Conservation (phyloP, 2,888 invertebrate species). For the Augiades crinisus region DNA sequence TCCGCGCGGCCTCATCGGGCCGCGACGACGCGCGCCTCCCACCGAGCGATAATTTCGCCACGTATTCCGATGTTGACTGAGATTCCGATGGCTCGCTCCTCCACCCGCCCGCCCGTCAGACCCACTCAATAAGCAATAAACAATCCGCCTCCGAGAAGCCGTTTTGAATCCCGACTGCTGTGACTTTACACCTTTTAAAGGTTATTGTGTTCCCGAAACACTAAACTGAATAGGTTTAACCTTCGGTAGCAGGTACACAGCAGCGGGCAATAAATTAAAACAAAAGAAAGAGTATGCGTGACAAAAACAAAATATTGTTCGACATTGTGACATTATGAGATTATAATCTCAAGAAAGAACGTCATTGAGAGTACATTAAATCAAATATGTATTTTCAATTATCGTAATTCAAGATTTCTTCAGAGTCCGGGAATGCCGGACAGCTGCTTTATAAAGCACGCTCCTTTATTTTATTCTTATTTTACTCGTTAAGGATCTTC, state of each 20-base stretch:
- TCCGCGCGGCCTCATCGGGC: conserved; percentile 55
- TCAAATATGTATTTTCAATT: no score
- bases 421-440: conserved; percentile 27
- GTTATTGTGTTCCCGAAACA: conserved; percentile 77
- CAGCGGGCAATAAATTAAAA: conserved; percentile 11
- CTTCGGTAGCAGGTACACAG: conserved; percentile 5
- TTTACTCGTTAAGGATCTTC: conserved; percentile 31
- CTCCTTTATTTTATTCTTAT: conserved; percentile 35
- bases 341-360: no score
- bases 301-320: neutral
- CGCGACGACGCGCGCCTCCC: conserved; percentile 62
- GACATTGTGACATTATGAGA: no score
- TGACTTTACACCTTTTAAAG: conserved; percentile 78
- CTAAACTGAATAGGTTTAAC: conserved; percentile 39
- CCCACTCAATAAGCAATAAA: conserved; percentile 80
- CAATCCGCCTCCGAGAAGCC: conserved; percentile 77
- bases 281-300: neutral
- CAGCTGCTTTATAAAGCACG: conserved; percentile 30
- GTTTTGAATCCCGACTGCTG: conserved; percentile 71
- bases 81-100: conserved; percentile 77
- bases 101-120: conserved; percentile 73
- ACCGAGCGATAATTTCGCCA: conserved; percentile 76
- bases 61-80: conserved; percentile 76
- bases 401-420: conserved; percentile 33
- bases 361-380: no score